These are phyloP conservation scores for Dolichomitus sp. DNA, from an alignment of 2,888 invertebrate species.

Conservation along the genomic window DNA sequence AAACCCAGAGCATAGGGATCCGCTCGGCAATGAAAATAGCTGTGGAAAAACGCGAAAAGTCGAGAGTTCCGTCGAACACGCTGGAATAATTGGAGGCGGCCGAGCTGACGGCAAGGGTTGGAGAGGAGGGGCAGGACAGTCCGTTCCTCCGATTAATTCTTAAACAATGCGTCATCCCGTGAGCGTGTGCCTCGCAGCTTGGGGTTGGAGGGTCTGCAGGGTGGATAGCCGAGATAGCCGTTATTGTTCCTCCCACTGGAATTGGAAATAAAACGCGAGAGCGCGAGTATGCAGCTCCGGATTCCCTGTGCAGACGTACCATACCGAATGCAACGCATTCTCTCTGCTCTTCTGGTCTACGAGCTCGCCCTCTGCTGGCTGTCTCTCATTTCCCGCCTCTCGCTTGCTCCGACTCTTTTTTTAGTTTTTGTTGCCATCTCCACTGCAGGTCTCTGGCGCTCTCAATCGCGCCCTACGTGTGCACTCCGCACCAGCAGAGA, in stretches of 20 bases:
- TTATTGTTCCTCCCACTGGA: conserved; percentile 76
- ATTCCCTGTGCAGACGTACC: conserved; percentile 53
- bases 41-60: conserved; percentile 63
- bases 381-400: conserved; percentile 72
- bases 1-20: neutral
- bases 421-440: conserved; percentile 16
- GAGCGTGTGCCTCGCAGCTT: conserved; percentile 62
- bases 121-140: conserved; percentile 39
- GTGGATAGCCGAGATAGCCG: conserved; percentile 68
- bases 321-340: conserved; percentile 54
- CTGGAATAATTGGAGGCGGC: conserved; percentile 64
- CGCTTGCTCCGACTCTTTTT: conserved; percentile 62
- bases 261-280: conserved; percentile 81
- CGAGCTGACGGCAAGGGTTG: conserved; percentile 27
- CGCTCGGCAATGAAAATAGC: conserved; percentile 50
- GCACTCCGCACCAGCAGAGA: conserved; percentile 42
- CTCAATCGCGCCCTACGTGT: conserved; percentile 76
- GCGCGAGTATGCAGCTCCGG: conserved; percentile 37
- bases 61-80: conserved; percentile 63
- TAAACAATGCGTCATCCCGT: conserved; percentile 80
- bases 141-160: conserved; percentile 78
- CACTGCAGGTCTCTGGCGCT: conserved; percentile 69
- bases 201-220: neutral
- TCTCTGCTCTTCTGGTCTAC: conserved; percentile 33
- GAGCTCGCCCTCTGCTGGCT: conserved; percentile 59